Percentiles rank a stretch among this genome's conserved stretches.
Evolutionary conservation across 2,888 invertebrate genomes (phyloP).

Genomic region (Emmelina monodactyla): DNA sequence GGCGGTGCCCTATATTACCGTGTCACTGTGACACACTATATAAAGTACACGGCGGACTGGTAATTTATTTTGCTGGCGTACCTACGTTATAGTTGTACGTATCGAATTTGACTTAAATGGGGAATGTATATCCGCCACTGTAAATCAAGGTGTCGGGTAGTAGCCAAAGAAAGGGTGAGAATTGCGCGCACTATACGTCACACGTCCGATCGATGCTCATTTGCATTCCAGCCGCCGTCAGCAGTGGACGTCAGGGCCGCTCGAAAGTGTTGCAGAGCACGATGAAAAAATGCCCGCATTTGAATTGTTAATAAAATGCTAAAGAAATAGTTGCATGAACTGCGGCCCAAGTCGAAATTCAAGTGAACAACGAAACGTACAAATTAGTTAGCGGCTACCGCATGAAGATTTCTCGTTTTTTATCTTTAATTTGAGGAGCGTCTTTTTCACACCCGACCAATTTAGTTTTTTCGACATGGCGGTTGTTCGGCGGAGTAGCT

Average conservation of each 20-base stretch:
- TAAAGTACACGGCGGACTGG: conserved; percentile 28
- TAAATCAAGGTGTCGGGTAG: conserved; percentile 61
- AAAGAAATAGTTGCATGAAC: conserved; percentile 58
- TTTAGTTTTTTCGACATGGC: background rate
- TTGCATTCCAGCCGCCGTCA: conserved; percentile 53
- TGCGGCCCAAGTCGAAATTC: conserved; percentile 40
- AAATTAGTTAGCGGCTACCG: conserved; percentile 19
- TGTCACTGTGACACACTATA: conserved; percentile 60
- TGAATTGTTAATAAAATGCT: conserved; percentile 56
- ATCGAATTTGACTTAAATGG: conserved; percentile 39
- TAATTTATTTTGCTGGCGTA: conserved; percentile 28
- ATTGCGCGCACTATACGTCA: conserved; percentile 56
- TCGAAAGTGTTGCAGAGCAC: conserved; percentile 54
- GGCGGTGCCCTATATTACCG: conserved; percentile 61
- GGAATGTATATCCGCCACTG: conserved; percentile 54
- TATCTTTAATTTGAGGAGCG: background rate
- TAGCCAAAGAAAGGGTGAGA: conserved; percentile 60
- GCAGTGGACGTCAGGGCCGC: conserved; percentile 53
- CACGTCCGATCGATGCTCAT: conserved; percentile 56
- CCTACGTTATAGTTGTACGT: conserved; percentile 28
- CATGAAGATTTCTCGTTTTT: background rate
- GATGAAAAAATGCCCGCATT: conserved; percentile 50
- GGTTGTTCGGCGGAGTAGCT: conserved; percentile 15
- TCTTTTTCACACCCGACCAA: conserved; percentile 1
- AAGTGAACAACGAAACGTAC: conserved; percentile 37